These are phyloP conservation scores for Ptiloglossa arizonensis DNA, from an alignment of 1,140 invertebrate species.

Conservation along the genomic window DNA sequence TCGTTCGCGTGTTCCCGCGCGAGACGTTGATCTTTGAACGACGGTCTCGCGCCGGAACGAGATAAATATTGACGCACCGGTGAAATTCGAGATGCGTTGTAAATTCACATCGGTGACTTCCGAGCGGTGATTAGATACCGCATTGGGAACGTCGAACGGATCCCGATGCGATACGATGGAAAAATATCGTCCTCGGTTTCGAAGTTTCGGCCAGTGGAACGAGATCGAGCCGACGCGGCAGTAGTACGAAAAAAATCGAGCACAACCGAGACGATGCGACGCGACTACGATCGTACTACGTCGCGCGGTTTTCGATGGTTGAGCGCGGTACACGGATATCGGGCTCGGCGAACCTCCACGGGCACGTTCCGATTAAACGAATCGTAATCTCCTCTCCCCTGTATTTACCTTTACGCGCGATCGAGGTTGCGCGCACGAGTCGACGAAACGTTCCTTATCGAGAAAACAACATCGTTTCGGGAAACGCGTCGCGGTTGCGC, in stretches of 20 bases:
- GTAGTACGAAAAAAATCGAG: no score
- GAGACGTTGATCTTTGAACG: slow-evolving; percentile 20
- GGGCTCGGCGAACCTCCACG: no score
- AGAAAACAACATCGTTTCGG: not conserved
- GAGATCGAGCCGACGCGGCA: not conserved
- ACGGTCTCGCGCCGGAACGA: no score
- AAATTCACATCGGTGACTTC: slow-evolving; percentile 36
- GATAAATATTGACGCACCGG: slow-evolving; percentile 52
- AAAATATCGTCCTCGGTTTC: not conserved
- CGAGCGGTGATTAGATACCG: not conserved
- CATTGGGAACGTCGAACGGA: not conserved
- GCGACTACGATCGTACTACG: no score
- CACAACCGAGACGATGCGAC: not conserved
- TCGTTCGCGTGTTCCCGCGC: slow-evolving; percentile 9
- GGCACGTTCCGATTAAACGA: no score
- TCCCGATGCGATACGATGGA: not conserved
- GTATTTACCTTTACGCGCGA: no score
- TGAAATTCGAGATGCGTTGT: slow-evolving; percentile 23
- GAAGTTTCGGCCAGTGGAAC: not conserved
- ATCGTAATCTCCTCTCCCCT: no score
- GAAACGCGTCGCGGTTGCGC: not conserved
- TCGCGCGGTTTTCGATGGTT: not conserved
- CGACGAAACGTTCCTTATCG: not conserved
- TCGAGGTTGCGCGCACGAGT: no score
- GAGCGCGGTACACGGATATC: no score